These are phyloP conservation scores for Microcebus ravelobensis DNA, from an alignment of 2,113 vertebrate species.

Conservation along the genomic window DNA sequence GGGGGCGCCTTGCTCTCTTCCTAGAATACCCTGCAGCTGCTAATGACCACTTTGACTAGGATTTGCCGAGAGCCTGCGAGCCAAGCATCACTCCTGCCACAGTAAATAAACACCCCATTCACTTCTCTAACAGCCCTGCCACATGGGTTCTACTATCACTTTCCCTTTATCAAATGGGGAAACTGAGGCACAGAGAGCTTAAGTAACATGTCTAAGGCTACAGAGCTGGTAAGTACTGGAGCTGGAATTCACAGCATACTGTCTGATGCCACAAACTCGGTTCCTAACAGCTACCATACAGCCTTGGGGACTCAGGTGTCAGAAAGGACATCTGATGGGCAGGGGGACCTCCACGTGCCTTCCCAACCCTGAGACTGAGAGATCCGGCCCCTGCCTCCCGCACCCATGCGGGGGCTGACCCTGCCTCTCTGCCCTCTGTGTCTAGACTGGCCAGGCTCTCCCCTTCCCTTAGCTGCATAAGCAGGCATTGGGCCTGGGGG, in stretches of 20 bases:
- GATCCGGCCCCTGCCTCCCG: neutral
- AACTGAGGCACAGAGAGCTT: neutral
- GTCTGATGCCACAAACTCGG: neutral
- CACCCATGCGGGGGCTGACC: neutral
- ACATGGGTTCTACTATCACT: accelerated
- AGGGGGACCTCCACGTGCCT: neutral
- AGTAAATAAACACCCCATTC: accelerated
- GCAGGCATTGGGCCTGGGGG: neutral
- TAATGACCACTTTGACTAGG: neutral
- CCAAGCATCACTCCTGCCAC: neutral
- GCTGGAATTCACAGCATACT: neutral
- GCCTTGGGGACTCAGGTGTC: neutral
- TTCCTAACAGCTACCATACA: neutral
- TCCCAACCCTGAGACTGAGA: neutral
- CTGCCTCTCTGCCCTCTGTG: neutral
- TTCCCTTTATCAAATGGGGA: neutral
- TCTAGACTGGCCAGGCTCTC: neutral
- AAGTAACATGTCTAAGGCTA: neutral
- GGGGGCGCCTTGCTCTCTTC: neutral
- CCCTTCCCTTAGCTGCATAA: neutral
- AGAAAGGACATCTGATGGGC: neutral
- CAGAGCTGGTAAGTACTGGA: neutral
- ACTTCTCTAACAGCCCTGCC: neutral
- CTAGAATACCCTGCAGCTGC: neutral
- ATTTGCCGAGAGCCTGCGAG: neutral